These are phyloP conservation scores for Calephelis nemesis DNA, from an alignment of 1,140 invertebrate genomes.

Conservation along the genomic window DNA sequence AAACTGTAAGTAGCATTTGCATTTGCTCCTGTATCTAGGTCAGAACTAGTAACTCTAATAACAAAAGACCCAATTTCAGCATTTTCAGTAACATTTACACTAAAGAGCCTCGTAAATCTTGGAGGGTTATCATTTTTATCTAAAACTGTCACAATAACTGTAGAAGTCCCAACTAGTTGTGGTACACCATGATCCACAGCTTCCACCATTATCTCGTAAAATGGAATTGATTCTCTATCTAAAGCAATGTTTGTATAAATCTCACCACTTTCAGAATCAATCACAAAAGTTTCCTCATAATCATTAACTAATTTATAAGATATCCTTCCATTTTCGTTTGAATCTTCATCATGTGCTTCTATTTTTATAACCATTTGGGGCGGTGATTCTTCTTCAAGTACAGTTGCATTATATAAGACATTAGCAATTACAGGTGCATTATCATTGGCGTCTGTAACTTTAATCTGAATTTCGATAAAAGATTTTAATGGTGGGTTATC, in stretches of 20 bases:
- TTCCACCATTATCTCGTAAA: slow-evolving; percentile 91
- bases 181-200: slow-evolving; percentile 93
- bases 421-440: slow-evolving; percentile 92
- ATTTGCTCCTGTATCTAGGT: slow-evolving; percentile 92
- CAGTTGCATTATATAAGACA: slow-evolving; percentile 89
- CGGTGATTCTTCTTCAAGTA: slow-evolving; percentile 92
- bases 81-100: slow-evolving; percentile 97
- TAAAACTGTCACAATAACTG: slow-evolving; percentile 89
- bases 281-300: slow-evolving; percentile 88
- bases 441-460: slow-evolving; percentile 95
- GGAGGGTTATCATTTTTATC: slow-evolving; percentile 98
- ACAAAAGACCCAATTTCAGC: slow-evolving; percentile 95
- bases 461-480: slow-evolving; percentile 88
- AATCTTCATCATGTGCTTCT: slow-evolving; percentile 91
- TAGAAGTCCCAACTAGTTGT: slow-evolving; percentile 89
- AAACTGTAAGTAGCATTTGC: slow-evolving; percentile 94
- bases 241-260: slow-evolving; percentile 91
- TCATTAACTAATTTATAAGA: slow-evolving; percentile 88
- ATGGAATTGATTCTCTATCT: slow-evolving; percentile 92
- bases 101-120: slow-evolving; percentile 94
- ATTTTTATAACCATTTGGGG: slow-evolving; percentile 89
- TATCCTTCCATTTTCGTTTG: slow-evolving; percentile 91
- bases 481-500: slow-evolving; percentile 89
- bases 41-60: slow-evolving; percentile 93
- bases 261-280: slow-evolving; percentile 89